Percentiles rank a stretch among this genome's conserved stretches.
These are phyloP conservation scores for Sterrhoptilus dennistouni DNA, from an alignment of 2,113 vertebrate species.

Conservation along the genomic window DNA sequence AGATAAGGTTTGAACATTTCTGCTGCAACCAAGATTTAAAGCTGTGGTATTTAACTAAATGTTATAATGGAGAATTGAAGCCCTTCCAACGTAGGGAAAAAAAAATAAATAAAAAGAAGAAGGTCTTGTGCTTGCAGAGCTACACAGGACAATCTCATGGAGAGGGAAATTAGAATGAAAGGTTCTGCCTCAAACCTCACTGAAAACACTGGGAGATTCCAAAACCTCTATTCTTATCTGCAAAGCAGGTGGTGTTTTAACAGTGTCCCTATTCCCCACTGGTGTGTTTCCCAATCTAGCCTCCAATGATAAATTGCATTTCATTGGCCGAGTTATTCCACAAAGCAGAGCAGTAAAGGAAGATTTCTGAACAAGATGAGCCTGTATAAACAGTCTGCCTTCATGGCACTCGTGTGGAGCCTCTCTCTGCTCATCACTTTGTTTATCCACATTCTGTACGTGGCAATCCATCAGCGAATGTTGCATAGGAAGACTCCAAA, in stretches of 20 bases:
- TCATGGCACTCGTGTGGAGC: background rate
- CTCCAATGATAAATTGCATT: background rate
- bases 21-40: background rate
- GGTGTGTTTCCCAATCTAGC: background rate
- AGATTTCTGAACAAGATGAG: background rate
- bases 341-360: slow-evolving; percentile 1
- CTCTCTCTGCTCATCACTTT: slow-evolving; percentile 39
- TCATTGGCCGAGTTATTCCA: background rate
- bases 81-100: background rate
- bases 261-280: background rate
- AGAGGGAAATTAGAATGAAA: background rate
- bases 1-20: background rate
- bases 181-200: background rate
- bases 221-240: background rate
- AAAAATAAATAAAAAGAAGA: background rate
- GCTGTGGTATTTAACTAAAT: background rate
- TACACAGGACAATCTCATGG: background rate
- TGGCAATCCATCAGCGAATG: slow-evolving; percentile 43
- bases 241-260: background rate
- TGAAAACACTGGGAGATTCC: background rate
- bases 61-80: background rate
- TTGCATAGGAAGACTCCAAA: slow-evolving; percentile 51
- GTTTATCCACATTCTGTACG: slow-evolving; percentile 28
- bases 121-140: background rate
- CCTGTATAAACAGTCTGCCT: slow-evolving; percentile 8